Percentiles rank a stretch among this genome's conserved stretches.
Conservation (phyloP, 2,113 vertebrate genomes). For the Chamaetylas fuelleborni region DNA sequence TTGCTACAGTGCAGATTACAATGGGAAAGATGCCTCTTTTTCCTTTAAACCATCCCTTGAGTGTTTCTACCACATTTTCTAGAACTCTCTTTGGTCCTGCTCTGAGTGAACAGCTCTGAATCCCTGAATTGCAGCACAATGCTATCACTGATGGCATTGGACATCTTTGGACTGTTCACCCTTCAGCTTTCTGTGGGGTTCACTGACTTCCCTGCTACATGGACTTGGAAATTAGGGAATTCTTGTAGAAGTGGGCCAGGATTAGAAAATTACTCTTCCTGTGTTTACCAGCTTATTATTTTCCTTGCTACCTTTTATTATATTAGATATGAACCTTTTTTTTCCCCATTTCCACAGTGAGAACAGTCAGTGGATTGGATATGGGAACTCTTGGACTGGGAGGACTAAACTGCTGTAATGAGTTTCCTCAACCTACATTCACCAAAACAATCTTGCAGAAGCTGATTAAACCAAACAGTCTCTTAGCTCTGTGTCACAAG, state of each 20-base stretch:
- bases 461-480: neutral
- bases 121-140: neutral
- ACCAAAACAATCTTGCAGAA: neutral
- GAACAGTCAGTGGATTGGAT: neutral
- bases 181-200: neutral
- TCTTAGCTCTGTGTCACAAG: neutral
- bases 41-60: neutral
- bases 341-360: neutral
- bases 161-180: neutral
- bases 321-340: neutral
- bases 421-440: neutral
- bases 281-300: neutral
- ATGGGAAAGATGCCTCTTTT: neutral
- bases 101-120: neutral
- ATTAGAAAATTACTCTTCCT: neutral
- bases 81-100: neutral
- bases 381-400: neutral
- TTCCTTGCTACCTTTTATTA: neutral
- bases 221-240: neutral
- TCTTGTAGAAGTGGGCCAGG: neutral
- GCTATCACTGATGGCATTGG: neutral
- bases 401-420: neutral
- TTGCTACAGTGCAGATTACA: neutral
- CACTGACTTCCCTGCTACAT: neutral
- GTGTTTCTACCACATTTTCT: neutral